These are phyloP conservation scores for Stylophora pistillata DNA, from an alignment of 64 coral and sea anemone genomes.

Conservation along the genomic window DNA sequence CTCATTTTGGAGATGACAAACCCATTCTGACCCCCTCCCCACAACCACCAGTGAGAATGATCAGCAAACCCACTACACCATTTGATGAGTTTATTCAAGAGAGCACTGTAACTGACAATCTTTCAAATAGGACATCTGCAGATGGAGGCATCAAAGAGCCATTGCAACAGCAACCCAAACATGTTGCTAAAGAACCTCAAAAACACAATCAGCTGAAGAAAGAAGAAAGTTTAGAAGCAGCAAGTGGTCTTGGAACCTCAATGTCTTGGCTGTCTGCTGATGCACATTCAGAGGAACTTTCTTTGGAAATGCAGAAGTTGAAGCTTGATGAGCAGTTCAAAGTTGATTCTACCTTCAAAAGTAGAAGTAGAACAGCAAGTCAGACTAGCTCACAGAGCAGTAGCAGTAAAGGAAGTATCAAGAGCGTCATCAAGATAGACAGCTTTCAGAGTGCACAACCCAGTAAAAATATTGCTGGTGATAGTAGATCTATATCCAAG, in stretches of 20 bases:
- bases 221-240: neutral
- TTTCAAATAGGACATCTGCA: constrained; percentile 3
- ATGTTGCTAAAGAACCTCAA: neutral
- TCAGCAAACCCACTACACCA: constrained; percentile 14
- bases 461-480: neutral
- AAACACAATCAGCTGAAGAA: neutral
- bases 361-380: constrained; percentile 74
- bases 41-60: constrained; percentile 38
- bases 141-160: neutral
- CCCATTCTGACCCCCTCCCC: constrained; percentile 74
- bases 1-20: constrained; percentile 83
- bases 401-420: constrained; percentile 74
- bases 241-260: neutral
- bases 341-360: neutral
- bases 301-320: constrained; percentile 71
- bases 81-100: neutral
- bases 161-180: neutral
- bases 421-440: constrained; percentile 77
- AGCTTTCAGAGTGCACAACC: constrained; percentile 13
- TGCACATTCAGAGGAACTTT: neutral
- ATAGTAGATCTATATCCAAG: neutral
- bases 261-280: neutral
- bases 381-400: constrained; percentile 63
- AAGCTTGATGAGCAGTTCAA: constrained; percentile 75
- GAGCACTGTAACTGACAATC: neutral